Conservation (phyloP, 2,113 vertebrate genomes). For the Danionella cerebrum region DNA sequence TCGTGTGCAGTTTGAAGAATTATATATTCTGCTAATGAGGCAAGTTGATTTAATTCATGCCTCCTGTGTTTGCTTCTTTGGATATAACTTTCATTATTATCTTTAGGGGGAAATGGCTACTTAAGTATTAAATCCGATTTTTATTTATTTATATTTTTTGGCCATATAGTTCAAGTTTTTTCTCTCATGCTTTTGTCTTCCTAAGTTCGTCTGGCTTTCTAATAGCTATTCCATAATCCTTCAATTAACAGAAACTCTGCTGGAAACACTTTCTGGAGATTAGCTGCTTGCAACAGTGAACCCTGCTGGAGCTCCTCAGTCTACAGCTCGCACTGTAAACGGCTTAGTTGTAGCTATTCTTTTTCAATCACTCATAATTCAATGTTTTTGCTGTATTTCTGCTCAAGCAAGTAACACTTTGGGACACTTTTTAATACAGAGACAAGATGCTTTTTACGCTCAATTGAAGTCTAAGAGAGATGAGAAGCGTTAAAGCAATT, state of each 20-base stretch:
- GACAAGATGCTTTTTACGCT: background rate
- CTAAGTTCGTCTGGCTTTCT: background rate
- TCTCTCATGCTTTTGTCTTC: too few species aligned
- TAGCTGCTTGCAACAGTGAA: background rate
- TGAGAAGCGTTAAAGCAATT: conserved; percentile 3
- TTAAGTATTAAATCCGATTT: too few species aligned
- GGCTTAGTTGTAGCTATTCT: background rate
- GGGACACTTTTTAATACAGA: too few species aligned
- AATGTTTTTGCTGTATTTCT: background rate
- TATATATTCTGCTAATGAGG: too few species aligned
- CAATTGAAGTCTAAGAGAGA: conserved; percentile 15
- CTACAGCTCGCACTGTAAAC: conserved; percentile 3
- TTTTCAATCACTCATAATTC: background rate
- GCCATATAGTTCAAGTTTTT: too few species aligned
- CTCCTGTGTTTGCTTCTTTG: too few species aligned
- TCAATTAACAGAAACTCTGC: background rate
- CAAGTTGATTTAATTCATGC: too few species aligned
- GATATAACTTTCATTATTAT: too few species aligned
- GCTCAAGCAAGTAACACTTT: conserved; percentile 12
- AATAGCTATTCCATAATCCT: conserved; percentile 26
- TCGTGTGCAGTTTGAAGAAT: too few species aligned
- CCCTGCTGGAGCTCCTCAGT: background rate
- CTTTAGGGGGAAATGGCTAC: too few species aligned
- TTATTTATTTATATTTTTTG: too few species aligned
- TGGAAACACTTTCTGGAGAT: conserved; percentile 5